Base-by-base conservation (phyloP, 2,113 vertebrate genomes). In the Odobenus rosmarus region DNA sequence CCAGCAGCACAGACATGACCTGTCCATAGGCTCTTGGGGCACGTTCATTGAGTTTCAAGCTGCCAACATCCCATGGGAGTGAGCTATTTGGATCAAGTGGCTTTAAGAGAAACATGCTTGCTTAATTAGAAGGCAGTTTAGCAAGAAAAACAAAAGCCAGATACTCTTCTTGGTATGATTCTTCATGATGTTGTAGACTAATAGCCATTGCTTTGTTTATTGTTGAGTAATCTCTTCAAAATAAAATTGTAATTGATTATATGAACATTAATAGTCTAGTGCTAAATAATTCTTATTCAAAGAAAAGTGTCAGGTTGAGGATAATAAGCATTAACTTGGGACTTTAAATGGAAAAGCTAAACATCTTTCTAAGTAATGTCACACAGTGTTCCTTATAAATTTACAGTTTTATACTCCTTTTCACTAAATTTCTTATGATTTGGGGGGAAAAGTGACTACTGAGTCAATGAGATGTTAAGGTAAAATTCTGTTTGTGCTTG, bases 161-260 rank as follows among this genome's bases (percentile, higher is more conserved):
- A 36, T 53, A 31, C 15, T 87, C 97, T 93, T 92, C 51, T 61
- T 84, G 87, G 59, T 79, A 33, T 93, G 69, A 59, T 55, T 88
- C 86, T 64, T 93, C 39, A 93, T 96, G 89, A 77, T 67, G 84
- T 13, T 23, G 13, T 26, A 64, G 94, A 93, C 57, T 90, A 98
- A 91, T 95, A 95, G 57, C 88, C 83, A 64, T 96, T 90, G 80
- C 72, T 95, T 49, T 94, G 95, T 98, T 98, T 98, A 98, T 95
- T 97, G 80, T 79, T 97, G 36, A 95, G 94, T 97, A 97, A 96
- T 92, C 76, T 93, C 57, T 94, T 69, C 55, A 98, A 95, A 93
- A 96, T 98, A 97, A 98, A 98, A 98, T 93, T 95, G 86, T 98
- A 97, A 98, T 97, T 98, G 97, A 96, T 97, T 97, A 93, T 97